Evolutionary conservation across 2,888 invertebrate genomes (phyloP).

Genomic region (Anorthoa munda): DNA sequence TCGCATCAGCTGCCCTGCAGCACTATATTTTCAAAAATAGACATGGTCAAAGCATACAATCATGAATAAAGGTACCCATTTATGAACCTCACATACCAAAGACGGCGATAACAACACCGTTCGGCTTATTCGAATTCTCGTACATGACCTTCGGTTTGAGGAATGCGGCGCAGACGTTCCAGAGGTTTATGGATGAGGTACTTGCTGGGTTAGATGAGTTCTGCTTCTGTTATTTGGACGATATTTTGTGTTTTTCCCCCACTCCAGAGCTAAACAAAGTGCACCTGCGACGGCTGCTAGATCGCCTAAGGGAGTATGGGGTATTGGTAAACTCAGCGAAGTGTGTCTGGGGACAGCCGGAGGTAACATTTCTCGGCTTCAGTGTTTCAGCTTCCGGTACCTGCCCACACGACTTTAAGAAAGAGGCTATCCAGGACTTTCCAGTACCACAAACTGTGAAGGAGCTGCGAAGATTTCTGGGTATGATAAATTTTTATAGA

Average conservation of each 20-base stretch:
- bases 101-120: conserved; percentile 10
- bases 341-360: neutral
- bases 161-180: conserved; percentile 16
- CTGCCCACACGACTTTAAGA: conserved; percentile 28
- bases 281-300: neutral
- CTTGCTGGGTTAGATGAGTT: conserved; percentile 1
- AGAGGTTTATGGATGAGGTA: conserved; percentile 9
- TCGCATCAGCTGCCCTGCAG: neutral
- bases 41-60: neutral
- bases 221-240: neutral
- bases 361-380: conserved; percentile 9
- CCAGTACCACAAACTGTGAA: conserved; percentile 52
- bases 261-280: neutral
- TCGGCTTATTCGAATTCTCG: neutral
- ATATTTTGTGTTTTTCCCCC: neutral
- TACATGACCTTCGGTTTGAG: conserved; percentile 6
- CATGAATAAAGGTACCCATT: neutral
- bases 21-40: conserved; percentile 8
- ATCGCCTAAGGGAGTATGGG: neutral
- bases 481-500: conserved; percentile 61
- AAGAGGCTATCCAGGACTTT: conserved; percentile 38
- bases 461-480: conserved; percentile 56
- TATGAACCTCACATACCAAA: neutral
- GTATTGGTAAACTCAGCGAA: neutral
- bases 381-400: conserved; percentile 28